A percentile compares a stretch with the other conserved stretches of the same genome.
Evolutionary conservation across 2,113 vertebrate species (phyloP).

Genomic region (Sturnira hondurensis): DNA sequence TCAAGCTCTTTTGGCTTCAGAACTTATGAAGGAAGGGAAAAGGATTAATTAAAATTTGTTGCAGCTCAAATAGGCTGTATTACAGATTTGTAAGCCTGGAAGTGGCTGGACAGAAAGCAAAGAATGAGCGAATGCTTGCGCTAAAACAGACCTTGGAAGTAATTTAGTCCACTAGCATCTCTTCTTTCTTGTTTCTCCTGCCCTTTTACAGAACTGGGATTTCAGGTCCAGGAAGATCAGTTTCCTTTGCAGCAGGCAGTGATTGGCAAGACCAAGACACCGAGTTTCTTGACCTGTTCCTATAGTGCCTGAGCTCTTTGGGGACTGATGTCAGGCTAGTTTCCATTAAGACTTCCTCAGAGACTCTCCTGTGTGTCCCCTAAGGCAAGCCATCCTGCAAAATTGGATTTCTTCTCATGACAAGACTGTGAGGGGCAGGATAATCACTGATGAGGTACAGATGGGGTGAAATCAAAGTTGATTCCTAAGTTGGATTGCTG

Average conservation of each 20-base stretch:
- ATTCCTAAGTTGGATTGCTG: neutral
- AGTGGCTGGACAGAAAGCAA: neutral
- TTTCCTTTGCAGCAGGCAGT: neutral
- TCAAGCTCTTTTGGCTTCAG: neutral
- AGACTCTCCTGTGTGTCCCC: neutral
- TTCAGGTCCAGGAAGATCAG: neutral
- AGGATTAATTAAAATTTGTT: neutral
- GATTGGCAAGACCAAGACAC: neutral
- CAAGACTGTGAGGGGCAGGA: neutral
- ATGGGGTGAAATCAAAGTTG: neutral
- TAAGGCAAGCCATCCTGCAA: neutral
- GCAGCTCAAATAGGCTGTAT: neutral
- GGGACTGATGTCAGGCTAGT: fast-evolving
- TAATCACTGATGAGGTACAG: neutral
- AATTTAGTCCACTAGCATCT: neutral
- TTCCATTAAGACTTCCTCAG: neutral
- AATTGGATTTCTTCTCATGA: neutral
- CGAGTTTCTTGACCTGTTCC: neutral
- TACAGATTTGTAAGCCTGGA: neutral
- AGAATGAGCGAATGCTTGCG: neutral
- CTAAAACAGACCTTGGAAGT: neutral
- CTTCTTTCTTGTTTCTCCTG: neutral
- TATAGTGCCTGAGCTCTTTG: fast-evolving
- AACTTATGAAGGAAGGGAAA: neutral
- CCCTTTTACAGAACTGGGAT: neutral